Conservation (phyloP, 1,140 invertebrate species). For the Cheumatopsyche charites region DNA sequence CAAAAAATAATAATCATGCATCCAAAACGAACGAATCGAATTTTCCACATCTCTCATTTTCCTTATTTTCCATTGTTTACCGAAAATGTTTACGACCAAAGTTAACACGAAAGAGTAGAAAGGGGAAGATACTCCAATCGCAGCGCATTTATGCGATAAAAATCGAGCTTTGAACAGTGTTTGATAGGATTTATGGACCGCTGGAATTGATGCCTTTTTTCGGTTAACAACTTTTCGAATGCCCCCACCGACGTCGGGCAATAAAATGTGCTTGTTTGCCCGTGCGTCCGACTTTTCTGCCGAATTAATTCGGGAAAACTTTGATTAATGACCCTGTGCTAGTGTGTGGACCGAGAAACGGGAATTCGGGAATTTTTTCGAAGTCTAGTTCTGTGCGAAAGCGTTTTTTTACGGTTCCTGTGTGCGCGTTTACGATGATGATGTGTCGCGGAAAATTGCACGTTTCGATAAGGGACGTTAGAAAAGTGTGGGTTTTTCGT, state of each 20-base stretch:
- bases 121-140: too few species aligned
- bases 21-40: not conserved
- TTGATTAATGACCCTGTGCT: slow-evolving; percentile 7
- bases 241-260: not conserved
- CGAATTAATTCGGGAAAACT: slow-evolving; percentile 22
- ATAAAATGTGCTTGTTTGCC: slow-evolving; percentile 22
- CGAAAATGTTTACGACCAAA: slow-evolving; percentile 14
- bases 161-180: slow-evolving; percentile 22
- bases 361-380: too few species aligned
- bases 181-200: slow-evolving; percentile 19
- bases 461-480: too few species aligned
- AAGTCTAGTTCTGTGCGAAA: too few species aligned
- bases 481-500: too few species aligned
- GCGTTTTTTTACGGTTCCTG: too few species aligned
- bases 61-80: slow-evolving; percentile 16
- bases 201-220: slow-evolving; percentile 24
- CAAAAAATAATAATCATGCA: too few species aligned
- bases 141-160: slow-evolving; percentile 17
- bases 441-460: too few species aligned
- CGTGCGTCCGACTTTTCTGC: slow-evolving; percentile 2
- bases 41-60: not conserved
- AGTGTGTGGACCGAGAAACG: not conserved
- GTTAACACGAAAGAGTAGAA: slow-evolving; percentile 13
- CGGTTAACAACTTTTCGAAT: slow-evolving; percentile 27
- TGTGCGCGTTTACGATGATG: too few species aligned